Conservation (phyloP, 2,797 vertebrate species). For the Pterois miles region DNA sequence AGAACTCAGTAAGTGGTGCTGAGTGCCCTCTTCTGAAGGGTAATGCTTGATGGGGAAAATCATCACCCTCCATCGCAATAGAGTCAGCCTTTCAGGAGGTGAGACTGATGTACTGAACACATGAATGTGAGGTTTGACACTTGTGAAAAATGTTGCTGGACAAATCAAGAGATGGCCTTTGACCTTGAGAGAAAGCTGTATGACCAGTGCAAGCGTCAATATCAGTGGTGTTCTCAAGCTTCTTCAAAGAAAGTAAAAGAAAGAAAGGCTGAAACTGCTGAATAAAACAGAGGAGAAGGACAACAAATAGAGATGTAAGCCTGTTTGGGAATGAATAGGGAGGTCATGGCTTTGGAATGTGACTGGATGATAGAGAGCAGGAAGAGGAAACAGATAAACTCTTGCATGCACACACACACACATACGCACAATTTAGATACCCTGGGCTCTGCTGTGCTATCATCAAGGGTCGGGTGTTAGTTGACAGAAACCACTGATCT, state of each 20-base stretch:
- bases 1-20: constrained; percentile 54
- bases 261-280: not conserved
- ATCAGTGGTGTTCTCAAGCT: not conserved
- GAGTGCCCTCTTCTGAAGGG: constrained; percentile 47
- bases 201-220: not conserved
- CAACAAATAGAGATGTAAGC: constrained; percentile 22
- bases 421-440: constrained; percentile 17
- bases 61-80: constrained; percentile 24
- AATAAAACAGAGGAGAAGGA: constrained; percentile 4
- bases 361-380: constrained; percentile 78
- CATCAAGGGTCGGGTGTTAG: constrained; percentile 77
- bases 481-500: constrained; percentile 79
- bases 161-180: constrained; percentile 35
- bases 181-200: constrained; percentile 38
- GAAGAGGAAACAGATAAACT: constrained; percentile 80
- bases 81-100: constrained; percentile 17
- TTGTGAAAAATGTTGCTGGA: constrained; percentile 16
- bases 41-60: constrained; percentile 36
- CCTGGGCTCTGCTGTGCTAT: constrained; percentile 64
- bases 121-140: constrained; percentile 28
- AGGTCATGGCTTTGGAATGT: constrained; percentile 82
- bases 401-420: constrained; percentile 38
- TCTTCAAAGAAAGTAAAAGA: not conserved
- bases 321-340: constrained; percentile 29
- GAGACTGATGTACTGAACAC: constrained; percentile 23